Conservation (phyloP, 2,797 vertebrate genomes). For the Graptemys geographica region DNA sequence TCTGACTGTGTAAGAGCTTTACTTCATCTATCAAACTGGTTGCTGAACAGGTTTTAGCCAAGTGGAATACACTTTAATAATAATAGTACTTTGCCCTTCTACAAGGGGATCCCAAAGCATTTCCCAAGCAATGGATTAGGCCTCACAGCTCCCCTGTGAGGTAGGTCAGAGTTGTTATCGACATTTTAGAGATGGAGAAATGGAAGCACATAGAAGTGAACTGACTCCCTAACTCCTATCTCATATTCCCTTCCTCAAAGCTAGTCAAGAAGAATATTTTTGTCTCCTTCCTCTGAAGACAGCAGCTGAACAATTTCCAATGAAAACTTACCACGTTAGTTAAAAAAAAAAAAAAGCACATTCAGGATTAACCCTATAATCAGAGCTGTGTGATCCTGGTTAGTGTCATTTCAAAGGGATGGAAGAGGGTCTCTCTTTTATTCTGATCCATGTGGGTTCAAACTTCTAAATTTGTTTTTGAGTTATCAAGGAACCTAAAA, state of each 20-base stretch:
- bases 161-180: not conserved
- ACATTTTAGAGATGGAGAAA: not conserved
- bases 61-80: not conserved
- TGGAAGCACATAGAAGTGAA: not conserved
- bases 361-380: not conserved
- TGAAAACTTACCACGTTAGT: not conserved
- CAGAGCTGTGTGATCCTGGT: constrained; percentile 17
- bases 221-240: not conserved
- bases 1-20: not conserved
- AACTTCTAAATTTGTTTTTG: not conserved
- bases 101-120: not conserved
- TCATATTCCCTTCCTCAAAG: not conserved
- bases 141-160: not conserved
- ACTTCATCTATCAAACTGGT: constrained; percentile 37
- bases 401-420: not conserved
- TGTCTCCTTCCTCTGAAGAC: not conserved
- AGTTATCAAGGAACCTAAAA: not conserved
- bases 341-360: not conserved
- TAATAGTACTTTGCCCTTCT: not conserved
- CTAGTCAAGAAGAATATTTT: not conserved
- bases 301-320: not conserved
- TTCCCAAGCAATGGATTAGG: not conserved
- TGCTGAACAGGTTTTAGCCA: not conserved
- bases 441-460: not conserved
- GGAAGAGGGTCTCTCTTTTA: not conserved